Percentiles rank a stretch among this genome's conserved stretches.
These are phyloP conservation scores for Sebastes baramenuke DNA, from an alignment of 2,797 vertebrate genomes.

Conservation along the genomic window DNA sequence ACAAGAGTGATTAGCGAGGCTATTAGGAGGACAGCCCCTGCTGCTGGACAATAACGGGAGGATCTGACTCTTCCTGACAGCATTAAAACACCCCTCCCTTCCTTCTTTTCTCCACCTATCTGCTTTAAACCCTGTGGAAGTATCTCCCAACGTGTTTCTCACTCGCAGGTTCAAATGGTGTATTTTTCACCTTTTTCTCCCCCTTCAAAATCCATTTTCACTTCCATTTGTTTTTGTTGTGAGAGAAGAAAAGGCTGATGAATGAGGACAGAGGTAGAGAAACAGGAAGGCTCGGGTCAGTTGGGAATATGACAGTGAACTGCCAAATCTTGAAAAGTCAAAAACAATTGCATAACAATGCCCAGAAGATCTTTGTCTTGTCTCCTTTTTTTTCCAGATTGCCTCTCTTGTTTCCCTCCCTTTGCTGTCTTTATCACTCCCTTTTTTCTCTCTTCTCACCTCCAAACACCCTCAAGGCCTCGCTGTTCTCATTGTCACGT, in stretches of 20 bases:
- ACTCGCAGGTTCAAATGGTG: background rate
- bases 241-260: background rate
- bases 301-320: slow-evolving; percentile 1
- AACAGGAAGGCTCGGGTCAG: background rate
- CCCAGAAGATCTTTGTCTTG: slow-evolving; percentile 12
- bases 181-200: background rate
- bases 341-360: slow-evolving; percentile 44
- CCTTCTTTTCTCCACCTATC: background rate
- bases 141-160: background rate
- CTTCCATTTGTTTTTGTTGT: background rate
- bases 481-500: slow-evolving; percentile 6
- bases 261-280: background rate
- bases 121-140: background rate
- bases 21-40: slow-evolving; percentile 65
- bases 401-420: background rate
- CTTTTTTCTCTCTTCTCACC: slow-evolving; percentile 18
- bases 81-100: slow-evolving; percentile 7
- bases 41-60: slow-evolving; percentile 60
- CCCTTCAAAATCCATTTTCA: background rate
- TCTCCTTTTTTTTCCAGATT: background rate
- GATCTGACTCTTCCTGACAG: slow-evolving; percentile 40
- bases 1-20: slow-evolving; percentile 78
- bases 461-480: slow-evolving; percentile 25
- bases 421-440: background rate
- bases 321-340: slow-evolving; percentile 22